A percentile compares a stretch with the other conserved stretches of the same genome.
These are phyloP conservation scores for Fragum sueziense DNA, from an alignment of 2,888 invertebrate species.

Conservation along the genomic window DNA sequence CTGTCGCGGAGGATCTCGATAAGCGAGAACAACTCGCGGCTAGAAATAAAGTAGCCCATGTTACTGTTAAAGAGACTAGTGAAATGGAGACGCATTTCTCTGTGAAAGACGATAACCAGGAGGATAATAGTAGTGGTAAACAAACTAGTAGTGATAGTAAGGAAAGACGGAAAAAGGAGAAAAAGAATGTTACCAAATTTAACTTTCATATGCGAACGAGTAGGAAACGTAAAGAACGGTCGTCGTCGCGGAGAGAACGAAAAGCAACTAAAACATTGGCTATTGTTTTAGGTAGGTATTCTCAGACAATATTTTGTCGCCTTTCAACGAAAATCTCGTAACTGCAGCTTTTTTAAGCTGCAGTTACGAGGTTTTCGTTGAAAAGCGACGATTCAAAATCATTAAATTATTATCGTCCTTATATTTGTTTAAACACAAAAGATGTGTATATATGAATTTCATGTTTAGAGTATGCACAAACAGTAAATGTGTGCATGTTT, in stretches of 20 bases:
- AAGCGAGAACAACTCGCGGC: conserved; percentile 43
- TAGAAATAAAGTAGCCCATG: conserved; percentile 17
- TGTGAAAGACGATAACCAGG: conserved; percentile 33
- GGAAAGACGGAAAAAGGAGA: conserved; percentile 64
- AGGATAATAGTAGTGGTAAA: conserved; percentile 54
- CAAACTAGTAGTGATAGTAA: conserved; percentile 54
- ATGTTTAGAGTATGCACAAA: no score
- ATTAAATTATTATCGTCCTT: no score
- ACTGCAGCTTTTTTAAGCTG: no score
- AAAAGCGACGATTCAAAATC: no score
- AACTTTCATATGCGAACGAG: conserved; percentile 86
- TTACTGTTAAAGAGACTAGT: conserved; percentile 9
- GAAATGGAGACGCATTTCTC: conserved; percentile 58
- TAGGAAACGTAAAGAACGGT: conserved; percentile 87
- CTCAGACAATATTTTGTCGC: no score
- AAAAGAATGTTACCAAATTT: conserved; percentile 80
- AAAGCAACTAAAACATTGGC: conserved; percentile 99
- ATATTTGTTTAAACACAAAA: no score
- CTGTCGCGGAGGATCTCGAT: conserved; percentile 85
- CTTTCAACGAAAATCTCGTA: no score
- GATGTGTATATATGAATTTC: no score
- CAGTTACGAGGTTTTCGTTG: no score
- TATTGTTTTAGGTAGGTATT: conserved; percentile 94
- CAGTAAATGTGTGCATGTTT: no score
- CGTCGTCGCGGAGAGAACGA: conserved; percentile 86